These are phyloP conservation scores for Cyprinodon variegatus DNA, from an alignment of 2,113 vertebrate species.

Conservation along the genomic window DNA sequence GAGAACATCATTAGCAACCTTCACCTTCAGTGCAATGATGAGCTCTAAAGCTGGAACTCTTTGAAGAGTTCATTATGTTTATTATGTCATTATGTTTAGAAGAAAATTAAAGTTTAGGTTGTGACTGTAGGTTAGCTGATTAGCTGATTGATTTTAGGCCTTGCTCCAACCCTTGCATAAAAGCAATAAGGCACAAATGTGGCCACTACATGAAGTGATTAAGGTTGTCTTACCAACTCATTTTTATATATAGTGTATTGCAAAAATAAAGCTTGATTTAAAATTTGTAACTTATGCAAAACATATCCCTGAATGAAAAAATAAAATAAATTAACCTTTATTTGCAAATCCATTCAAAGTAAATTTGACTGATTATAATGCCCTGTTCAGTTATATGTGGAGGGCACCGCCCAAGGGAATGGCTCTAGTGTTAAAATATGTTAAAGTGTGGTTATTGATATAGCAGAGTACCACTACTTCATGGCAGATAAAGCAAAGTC, in stretches of 20 bases:
- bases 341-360: constrained; percentile 1
- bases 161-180: no score
- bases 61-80: no score
- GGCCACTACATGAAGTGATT: background rate
- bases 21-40: no score
- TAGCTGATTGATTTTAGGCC: no score
- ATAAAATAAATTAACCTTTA: background rate
- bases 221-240: background rate
- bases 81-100: no score
- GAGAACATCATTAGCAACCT: no score
- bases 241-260: constrained; percentile 1
- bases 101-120: no score
- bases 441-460: constrained; percentile 27
- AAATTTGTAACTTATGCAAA: constrained; percentile 2
- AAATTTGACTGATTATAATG: constrained; percentile 28
- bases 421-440: constrained; percentile 26
- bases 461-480: constrained; percentile 41
- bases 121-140: no score
- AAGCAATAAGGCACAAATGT: background rate
- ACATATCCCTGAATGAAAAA: constrained; percentile 5
- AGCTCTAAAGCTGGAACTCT: no score
- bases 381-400: constrained; percentile 2
- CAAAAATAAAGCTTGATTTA: background rate
- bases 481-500: constrained; percentile 46
- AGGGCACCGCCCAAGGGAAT: constrained; percentile 26